These are phyloP conservation scores for Pyrrhosoma nymphula DNA, from an alignment of 2,888 invertebrate species.

Conservation along the genomic window DNA sequence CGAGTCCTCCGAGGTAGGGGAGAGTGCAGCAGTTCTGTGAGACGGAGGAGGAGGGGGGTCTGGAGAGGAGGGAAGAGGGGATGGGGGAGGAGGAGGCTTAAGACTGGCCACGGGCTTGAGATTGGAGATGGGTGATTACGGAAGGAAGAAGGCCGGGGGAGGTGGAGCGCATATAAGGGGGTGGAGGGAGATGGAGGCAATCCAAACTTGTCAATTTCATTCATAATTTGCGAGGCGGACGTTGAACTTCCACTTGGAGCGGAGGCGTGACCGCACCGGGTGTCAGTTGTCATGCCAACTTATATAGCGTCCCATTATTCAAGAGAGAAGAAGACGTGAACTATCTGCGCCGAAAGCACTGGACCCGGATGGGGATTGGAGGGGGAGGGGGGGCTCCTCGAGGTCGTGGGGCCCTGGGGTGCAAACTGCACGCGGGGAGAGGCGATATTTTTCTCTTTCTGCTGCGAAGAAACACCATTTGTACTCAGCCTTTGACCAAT, in stretches of 20 bases:
- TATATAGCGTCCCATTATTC: constrained; percentile 53
- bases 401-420: no score
- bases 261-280: constrained; percentile 50
- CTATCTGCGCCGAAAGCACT: constrained; percentile 26
- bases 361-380: not conserved
- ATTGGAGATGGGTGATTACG: constrained; percentile 56
- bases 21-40: not conserved
- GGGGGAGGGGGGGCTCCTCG: not conserved
- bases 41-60: no score
- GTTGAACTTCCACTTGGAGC: constrained; percentile 59
- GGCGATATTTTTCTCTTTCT: no score
- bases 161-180: not conserved
- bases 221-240: constrained; percentile 64
- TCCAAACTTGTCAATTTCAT: constrained; percentile 65
- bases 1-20: not conserved
- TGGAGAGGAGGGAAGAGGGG: not conserved
- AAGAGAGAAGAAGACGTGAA: constrained; percentile 41
- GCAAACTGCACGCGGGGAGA: no score
- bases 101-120: constrained; percentile 56
- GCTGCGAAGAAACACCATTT: no score
- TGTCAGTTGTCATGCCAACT: constrained; percentile 66
- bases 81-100: not conserved
- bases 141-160: not conserved
- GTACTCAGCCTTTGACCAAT: not conserved
- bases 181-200: constrained; percentile 47